A percentile compares a stretch with the other conserved stretches of the same genome.
Evolutionary conservation across 2,113 vertebrate species (phyloP).

Genomic region (Limnothrissa miodon): DNA sequence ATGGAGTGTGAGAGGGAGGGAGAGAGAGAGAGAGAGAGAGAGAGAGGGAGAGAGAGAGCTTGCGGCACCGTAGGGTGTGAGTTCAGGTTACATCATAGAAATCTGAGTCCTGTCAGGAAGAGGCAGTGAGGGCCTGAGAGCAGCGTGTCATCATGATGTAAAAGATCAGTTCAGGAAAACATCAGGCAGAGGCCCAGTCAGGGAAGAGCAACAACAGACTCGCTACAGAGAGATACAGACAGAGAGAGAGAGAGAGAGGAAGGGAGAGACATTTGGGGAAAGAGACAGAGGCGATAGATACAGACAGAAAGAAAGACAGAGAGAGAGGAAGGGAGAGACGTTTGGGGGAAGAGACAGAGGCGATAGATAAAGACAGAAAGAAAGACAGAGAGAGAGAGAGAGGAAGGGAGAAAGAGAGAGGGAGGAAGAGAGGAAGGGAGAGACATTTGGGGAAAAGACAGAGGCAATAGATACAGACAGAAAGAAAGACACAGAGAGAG

Average conservation of each 20-base stretch:
- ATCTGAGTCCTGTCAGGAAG: not conserved
- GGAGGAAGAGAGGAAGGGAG: not conserved
- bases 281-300: not conserved
- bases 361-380: not conserved
- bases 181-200: not conserved
- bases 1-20: not conserved
- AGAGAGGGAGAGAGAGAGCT: not conserved
- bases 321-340: not conserved
- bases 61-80: not conserved
- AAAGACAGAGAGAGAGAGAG: not conserved
- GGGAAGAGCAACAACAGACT: slow-evolving; percentile 7
- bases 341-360: not conserved
- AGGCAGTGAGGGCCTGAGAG: not conserved
- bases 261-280: no score
- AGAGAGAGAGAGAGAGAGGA: not conserved
- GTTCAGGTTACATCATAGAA: not conserved
- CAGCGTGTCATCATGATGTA: slow-evolving; percentile 13
- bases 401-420: not conserved
- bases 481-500: not conserved
- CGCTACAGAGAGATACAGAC: not conserved
- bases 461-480: not conserved
- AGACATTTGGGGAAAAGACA: not conserved
- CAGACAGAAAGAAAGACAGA: not conserved
- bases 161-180: not conserved
- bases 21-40: not conserved